Conservation (phyloP, 1,140 invertebrate genomes). For the Heliconius himera region DNA sequence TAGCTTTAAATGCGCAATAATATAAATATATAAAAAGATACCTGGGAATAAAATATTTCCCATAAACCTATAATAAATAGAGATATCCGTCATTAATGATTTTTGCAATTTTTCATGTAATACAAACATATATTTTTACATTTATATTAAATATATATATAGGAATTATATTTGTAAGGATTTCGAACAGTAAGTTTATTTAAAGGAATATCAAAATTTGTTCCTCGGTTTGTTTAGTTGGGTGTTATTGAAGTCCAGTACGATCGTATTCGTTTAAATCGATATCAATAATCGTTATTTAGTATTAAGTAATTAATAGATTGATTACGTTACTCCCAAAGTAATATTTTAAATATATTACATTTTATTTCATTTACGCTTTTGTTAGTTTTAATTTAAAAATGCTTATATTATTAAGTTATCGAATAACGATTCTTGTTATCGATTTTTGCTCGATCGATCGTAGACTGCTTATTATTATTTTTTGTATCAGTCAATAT, state of each 20-base stretch:
- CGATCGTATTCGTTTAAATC: background rate
- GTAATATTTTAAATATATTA: background rate
- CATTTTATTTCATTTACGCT: conserved; percentile 3
- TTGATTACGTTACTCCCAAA: background rate
- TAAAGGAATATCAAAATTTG: background rate
- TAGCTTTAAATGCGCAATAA: conserved; percentile 31
- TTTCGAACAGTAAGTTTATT: background rate
- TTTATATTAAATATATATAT: conserved; percentile 12
- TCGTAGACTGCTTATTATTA: conserved; percentile 4
- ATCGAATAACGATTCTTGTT: background rate
- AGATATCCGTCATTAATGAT: background rate
- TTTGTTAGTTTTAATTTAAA: background rate
- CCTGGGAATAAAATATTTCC: background rate
- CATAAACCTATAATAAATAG: background rate
- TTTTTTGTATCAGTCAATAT: conserved; percentile 13
- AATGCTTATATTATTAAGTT: background rate
- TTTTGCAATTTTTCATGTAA: conserved; percentile 8
- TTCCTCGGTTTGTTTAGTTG: background rate
- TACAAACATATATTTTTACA: conserved; percentile 14
- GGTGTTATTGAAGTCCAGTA: background rate
- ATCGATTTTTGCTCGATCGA: background rate
- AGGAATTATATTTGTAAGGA: background rate
- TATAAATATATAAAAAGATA: background rate
- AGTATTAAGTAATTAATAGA: background rate
- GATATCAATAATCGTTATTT: conserved; percentile 8